These are phyloP conservation scores for Riptortus pedestris DNA, from an alignment of 1,140 invertebrate genomes.

Conservation along the genomic window DNA sequence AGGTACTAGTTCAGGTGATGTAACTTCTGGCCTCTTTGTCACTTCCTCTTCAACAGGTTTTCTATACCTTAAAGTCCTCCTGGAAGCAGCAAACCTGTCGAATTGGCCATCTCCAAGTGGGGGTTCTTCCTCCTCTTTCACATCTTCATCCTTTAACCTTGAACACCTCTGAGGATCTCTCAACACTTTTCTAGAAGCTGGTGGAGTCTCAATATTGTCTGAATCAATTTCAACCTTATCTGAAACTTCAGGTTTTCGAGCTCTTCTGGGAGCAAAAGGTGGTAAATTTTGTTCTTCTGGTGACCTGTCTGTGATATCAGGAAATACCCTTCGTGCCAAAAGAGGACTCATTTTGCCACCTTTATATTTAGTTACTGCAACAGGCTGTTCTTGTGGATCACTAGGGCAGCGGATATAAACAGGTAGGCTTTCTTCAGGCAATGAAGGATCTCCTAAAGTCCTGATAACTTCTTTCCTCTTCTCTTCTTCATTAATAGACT, in stretches of 20 bases:
- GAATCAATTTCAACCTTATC: slow-evolving; percentile 78
- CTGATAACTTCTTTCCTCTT: slow-evolving; percentile 42
- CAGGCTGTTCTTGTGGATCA: slow-evolving; percentile 18
- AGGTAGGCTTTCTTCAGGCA: slow-evolving; percentile 46
- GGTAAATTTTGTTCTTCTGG: slow-evolving; percentile 34
- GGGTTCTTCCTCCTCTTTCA: slow-evolving; percentile 32
- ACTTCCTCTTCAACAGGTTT: slow-evolving; percentile 49
- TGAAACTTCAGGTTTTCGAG: slow-evolving; percentile 36
- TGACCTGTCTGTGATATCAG: slow-evolving; percentile 29
- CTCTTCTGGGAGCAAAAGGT: slow-evolving; percentile 36
- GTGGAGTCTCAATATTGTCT: slow-evolving; percentile 82
- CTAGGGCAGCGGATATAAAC: slow-evolving; percentile 50
- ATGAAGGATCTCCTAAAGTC: slow-evolving; percentile 38
- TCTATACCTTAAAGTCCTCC: slow-evolving; percentile 71
- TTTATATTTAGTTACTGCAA: slow-evolving; percentile 17
- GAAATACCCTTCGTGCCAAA: slow-evolving; percentile 26
- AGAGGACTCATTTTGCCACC: slow-evolving; percentile 30
- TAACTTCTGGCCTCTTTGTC: slow-evolving; percentile 36
- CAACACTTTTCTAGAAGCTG: slow-evolving; percentile 55
- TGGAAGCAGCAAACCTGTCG: slow-evolving; percentile 66
- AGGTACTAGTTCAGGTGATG: slow-evolving; percentile 40
- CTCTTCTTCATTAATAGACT: slow-evolving; percentile 48
- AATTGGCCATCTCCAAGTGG: slow-evolving; percentile 53
- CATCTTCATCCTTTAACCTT: slow-evolving; percentile 21
- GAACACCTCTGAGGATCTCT: slow-evolving; percentile 21